Percentiles rank a stretch among this genome's conserved stretches.
phyloP scores from a whole-genome alignment of 2,113 vertebrate species.

The Rhynchopsitta pachyrhyncha region DNA sequence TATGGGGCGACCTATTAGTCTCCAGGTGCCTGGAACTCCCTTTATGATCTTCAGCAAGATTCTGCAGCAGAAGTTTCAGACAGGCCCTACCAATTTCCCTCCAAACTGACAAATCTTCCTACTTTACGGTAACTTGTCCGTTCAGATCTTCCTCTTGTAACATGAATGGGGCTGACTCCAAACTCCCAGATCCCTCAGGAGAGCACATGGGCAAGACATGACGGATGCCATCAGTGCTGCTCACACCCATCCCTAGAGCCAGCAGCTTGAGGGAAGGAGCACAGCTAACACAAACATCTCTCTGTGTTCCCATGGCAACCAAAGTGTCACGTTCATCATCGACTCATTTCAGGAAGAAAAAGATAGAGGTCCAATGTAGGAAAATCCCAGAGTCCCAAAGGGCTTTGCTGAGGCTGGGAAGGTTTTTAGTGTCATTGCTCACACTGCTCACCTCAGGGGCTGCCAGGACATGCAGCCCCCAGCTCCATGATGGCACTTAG shows the following conservation, averaged over 20 bases:
- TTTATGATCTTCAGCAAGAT: background rate
- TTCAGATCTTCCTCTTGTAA: background rate
- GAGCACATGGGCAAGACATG: background rate
- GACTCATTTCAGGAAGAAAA: background rate
- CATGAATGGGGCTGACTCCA: background rate
- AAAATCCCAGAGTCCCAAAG: background rate
- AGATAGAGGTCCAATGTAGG: background rate
- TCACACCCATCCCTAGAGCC: background rate
- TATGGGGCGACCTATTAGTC: fast-evolving
- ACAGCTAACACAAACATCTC: background rate
- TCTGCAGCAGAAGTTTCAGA: background rate
- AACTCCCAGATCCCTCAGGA: background rate
- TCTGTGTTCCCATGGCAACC: conserved; percentile 53
- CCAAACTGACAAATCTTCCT: background rate
- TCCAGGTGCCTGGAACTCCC: background rate
- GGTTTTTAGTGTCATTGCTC: background rate
- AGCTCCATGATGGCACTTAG: background rate
- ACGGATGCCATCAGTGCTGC: background rate
- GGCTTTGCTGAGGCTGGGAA: background rate
- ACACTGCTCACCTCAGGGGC: background rate
- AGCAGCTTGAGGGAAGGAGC: background rate
- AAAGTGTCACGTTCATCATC: conserved; percentile 29
- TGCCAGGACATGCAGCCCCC: background rate
- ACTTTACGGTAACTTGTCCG: background rate
- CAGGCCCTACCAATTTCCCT: background rate